phyloP scores from a whole-genome alignment of 2,113 vertebrate species.

The Mus pahari region DNA sequence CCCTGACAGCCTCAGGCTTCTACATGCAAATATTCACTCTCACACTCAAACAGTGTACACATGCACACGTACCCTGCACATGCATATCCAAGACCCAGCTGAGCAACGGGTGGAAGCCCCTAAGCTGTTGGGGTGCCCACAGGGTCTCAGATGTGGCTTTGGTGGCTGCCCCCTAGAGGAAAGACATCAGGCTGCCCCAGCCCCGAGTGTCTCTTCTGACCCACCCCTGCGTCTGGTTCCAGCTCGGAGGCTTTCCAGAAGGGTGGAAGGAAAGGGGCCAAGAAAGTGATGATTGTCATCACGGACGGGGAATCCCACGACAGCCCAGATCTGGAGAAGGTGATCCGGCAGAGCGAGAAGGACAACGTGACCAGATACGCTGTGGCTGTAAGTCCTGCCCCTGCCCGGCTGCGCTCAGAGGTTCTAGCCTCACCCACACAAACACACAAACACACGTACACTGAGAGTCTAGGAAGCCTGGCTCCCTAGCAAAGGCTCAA shows the following conservation, averaged over 20 bases:
- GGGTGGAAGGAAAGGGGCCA: conserved; percentile 94
- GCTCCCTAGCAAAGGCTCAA: neutral
- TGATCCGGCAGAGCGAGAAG: conserved; percentile 92
- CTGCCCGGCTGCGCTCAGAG: neutral
- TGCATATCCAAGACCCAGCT: neutral
- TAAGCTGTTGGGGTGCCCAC: neutral
- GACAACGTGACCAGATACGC: conserved; percentile 97
- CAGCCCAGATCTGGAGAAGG: conserved; percentile 92
- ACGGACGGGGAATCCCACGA: conserved; percentile 98
- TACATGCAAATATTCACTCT: neutral
- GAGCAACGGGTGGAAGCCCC: neutral
- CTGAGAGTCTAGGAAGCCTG: too few species aligned
- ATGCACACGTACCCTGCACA: neutral
- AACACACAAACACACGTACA: too few species aligned
- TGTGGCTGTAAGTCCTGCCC: conserved; percentile 91
- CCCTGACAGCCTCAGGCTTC: neutral
- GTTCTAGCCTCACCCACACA: neutral
- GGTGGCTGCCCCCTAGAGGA: neutral
- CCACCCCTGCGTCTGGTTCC: conserved; percentile 64
- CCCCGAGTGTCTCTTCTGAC: neutral
- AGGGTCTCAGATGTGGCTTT: neutral
- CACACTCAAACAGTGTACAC: neutral
- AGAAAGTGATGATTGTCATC: conserved; percentile 98
- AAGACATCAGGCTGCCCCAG: too few species aligned
- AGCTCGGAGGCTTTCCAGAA: conserved; percentile 93